Evolutionary conservation across 2,797 vertebrate species (phyloP).

Genomic region (Alauda arvensis): DNA sequence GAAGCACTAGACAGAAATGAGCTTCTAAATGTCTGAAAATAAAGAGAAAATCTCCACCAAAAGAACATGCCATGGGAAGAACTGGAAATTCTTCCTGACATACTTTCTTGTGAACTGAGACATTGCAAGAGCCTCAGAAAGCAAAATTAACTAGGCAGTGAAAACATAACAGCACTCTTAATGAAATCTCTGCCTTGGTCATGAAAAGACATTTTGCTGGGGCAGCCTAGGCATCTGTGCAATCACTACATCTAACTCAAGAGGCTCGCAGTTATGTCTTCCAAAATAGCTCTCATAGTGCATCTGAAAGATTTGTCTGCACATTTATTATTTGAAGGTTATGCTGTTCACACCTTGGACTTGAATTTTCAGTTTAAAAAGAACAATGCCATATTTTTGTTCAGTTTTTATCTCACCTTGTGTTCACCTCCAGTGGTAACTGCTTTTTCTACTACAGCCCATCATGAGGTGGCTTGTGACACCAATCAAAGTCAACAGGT

Average conservation of each 20-base stretch:
- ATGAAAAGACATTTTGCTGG: not conserved
- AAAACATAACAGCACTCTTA: not conserved
- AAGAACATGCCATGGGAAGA: not conserved
- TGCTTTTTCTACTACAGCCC: not conserved
- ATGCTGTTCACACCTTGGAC: slow-evolving; percentile 10
- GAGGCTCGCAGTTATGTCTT: not conserved
- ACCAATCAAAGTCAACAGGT: not conserved
- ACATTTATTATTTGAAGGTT: slow-evolving; percentile 32
- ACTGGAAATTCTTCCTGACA: not conserved
- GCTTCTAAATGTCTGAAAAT: not conserved
- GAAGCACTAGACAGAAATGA: not conserved
- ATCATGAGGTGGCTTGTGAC: not conserved
- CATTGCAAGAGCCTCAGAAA: not conserved
- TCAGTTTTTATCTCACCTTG: slow-evolving; percentile 27
- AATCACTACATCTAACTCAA: not conserved
- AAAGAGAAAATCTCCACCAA: not conserved
- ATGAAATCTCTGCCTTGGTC: not conserved
- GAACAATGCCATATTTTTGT: slow-evolving; percentile 18
- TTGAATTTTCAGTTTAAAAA: slow-evolving; percentile 28
- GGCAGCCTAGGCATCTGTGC: not conserved
- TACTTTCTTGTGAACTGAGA: not conserved
- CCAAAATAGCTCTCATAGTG: not conserved
- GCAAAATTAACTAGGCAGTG: not conserved
- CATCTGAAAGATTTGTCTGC: not conserved
- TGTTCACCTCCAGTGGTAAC: not conserved